Conservation (phyloP, 1,140 invertebrate species). For the Heliothis subflexa region DNA sequence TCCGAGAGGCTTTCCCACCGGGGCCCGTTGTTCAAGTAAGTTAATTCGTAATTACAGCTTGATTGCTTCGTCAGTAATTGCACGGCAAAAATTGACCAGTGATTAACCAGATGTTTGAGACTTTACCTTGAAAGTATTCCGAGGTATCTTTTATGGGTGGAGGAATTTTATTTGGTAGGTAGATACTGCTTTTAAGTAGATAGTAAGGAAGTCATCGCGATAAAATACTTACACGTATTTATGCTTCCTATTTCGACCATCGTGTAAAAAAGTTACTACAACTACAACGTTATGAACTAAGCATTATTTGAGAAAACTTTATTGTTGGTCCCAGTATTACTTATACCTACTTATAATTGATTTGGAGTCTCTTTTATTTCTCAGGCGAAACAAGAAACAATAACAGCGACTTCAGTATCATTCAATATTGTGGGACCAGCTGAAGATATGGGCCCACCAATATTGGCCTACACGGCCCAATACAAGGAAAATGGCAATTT, state of each 20-base stretch:
- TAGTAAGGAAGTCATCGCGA: too few relatives aligned
- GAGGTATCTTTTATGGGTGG: not conserved
- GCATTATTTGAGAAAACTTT: too few relatives aligned
- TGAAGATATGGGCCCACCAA: constrained; percentile 91
- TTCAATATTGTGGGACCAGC: constrained; percentile 92
- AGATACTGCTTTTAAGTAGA: too few relatives aligned
- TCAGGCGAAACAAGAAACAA: constrained; percentile 88
- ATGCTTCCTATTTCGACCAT: too few relatives aligned
- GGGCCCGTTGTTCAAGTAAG: constrained; percentile 73
- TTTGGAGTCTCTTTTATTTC: constrained; percentile 64
- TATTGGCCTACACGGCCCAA: constrained; percentile 90
- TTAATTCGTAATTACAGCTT: constrained; percentile 8
- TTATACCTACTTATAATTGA: not conserved
- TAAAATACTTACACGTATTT: too few relatives aligned
- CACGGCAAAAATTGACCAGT: not conserved
- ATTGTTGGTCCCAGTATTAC: constrained; percentile 3
- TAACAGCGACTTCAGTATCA: constrained; percentile 94
- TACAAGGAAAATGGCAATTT: constrained; percentile 90
- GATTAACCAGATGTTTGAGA: not conserved
- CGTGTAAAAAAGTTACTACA: too few relatives aligned
- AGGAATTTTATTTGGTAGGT: not conserved
- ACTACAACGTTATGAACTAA: too few relatives aligned
- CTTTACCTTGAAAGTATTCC: not conserved
- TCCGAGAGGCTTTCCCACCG: constrained; percentile 89
- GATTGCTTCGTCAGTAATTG: not conserved